Base-by-base conservation (phyloP, 2,113 vertebrate species). In the Balaeniceps rex region DNA sequence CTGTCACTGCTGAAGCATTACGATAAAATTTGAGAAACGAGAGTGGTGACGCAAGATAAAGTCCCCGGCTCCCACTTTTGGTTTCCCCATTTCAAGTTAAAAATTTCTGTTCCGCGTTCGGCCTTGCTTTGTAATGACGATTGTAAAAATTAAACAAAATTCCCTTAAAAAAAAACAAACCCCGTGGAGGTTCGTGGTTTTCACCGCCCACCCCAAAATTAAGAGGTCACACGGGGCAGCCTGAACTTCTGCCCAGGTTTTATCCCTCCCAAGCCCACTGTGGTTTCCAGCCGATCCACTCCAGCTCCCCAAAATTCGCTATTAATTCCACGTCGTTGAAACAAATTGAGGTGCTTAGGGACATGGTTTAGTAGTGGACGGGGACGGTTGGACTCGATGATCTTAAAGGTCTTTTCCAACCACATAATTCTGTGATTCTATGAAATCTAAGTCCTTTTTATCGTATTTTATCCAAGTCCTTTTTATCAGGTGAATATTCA, bases 101-200 rank as follows among this genome's bases (percentile, higher is more conserved):
- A 47, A 47, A 17, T 4, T 7, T 38, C 19, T 23, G 6, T 38
- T 29, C 14, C 4, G 9, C 25, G 21, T 69, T 51, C 9, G 5
- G 12, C 12, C 28, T 25, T 49, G 46, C 26, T 51, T 29, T 4
- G 7, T 38, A 29, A 38, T 2, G 44, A 13, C 0, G 4, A 16
- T 1, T 6, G 26, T 52, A 31, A 31, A 52, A 71, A 49, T 36
- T 4, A 13, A n/a, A 47, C 12, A 51, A 71, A 71, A 51, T 17
- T 16, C 69, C n/a, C n/a, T 52, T 31, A 51, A 52, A 29, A 70
- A 51, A 36, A 40, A 40, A 44, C 42, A 44, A 19, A 8, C 25
- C 6, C 14, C 2, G 1, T 3, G 5, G 21, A 18, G 6, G 15
- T 12, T 31, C 1, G 14, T 52, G 28, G 10, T 54, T 54, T 38